Base-by-base conservation (phyloP, 2,888 invertebrate genomes). In the Rhingia rostrata region DNA sequence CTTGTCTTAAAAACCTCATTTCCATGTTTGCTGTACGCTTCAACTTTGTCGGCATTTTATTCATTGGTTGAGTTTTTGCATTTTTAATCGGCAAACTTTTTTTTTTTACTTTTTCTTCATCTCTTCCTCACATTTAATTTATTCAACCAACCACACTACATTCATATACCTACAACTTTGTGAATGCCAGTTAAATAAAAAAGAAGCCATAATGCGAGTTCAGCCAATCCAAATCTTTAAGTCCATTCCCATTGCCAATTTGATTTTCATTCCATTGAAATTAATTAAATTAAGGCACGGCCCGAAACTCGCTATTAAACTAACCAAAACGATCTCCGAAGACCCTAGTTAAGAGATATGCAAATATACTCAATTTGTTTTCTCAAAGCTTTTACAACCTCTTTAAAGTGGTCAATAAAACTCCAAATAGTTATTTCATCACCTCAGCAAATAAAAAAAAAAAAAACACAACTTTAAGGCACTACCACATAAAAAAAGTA, bases 41-140 rank as follows among this genome's bases (percentile, higher is more conserved):
- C 53, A 73, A 72, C 82, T 83, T 83, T 83, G 83, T 79, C 83
- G 83, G 79, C 73, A 83, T 58, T 83, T 79, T 79, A 64, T 32
- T 79, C 73, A 83, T 79, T 83, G 79, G 83, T 49, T 41, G 56
- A 78, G 66, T 69, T 67, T 83, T 83, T 83, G 72, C 58, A 79
- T 83, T 79, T 73, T 79, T 79, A 79, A 79, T 83, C 63, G 64
- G 22, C 22, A 22, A 22, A 73, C 58, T 67, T 63, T 79, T 79
- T 69, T 47, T 14, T 47, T 22, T 47, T 22, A 10, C 9, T 49
- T 5, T 49, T 49, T 30, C 49, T 49, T 56, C 47, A 67, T 82
- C 33, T 72, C 69, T 64, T n/a, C 22, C 22, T 22, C 22, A 67
- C 39, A n/a, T 67, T 56, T 78, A 67, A 83, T 83, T 73, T 78